Conservation (phyloP, 2,113 vertebrate species). For the Carassius auratus region DNA sequence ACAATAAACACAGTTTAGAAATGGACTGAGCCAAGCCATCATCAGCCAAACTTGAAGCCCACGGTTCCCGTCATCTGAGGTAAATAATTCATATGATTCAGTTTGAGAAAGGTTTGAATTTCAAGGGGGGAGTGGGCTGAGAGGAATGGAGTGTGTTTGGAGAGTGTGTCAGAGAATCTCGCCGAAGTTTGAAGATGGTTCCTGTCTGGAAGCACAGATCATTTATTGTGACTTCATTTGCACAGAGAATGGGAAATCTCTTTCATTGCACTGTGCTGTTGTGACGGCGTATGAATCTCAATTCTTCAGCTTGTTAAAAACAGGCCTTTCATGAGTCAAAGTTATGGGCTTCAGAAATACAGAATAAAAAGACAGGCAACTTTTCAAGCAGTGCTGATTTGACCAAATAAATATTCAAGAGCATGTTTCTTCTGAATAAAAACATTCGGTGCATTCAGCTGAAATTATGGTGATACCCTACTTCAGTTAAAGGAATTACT, state of each 20-base stretch:
- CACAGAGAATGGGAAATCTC: conserved; percentile 32
- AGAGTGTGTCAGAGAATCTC: conserved; percentile 31
- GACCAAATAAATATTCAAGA: conserved; percentile 16
- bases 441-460: conserved; percentile 4
- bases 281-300: conserved; percentile 22
- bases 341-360: conserved; percentile 10
- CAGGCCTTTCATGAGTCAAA: conserved; percentile 12
- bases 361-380: background rate
- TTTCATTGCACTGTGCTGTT: background rate
- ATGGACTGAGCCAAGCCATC: background rate
- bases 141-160: conserved; percentile 41
- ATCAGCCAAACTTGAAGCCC: conserved; percentile 30
- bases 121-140: conserved; percentile 46
- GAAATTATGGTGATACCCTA: background rate
- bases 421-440: conserved; percentile 7
- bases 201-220: conserved; percentile 36
- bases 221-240: conserved; percentile 52
- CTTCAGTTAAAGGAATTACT: background rate
- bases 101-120: conserved; percentile 41
- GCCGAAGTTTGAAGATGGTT: conserved; percentile 33
- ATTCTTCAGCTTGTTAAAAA: conserved; percentile 30
- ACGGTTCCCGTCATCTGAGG: conserved; percentile 25
- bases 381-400: conserved; percentile 16
- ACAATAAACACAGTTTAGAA: conserved; percentile 20
- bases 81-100: conserved; percentile 53